Base-by-base conservation (phyloP, 2,113 vertebrate species). In the Emydura subglobosa region DNA sequence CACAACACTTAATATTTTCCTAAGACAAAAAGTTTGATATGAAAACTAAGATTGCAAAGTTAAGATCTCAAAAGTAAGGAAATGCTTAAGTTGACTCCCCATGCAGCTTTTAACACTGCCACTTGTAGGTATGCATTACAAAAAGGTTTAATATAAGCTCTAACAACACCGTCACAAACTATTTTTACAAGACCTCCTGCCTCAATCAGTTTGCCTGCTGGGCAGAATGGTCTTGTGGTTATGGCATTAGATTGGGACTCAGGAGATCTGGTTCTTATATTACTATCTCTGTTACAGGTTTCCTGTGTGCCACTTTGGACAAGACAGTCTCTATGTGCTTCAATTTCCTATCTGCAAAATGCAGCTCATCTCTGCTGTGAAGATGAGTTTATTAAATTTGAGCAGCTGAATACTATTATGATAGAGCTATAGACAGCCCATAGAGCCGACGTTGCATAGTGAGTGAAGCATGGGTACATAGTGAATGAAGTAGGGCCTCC, bases 11-110 rank as follows among this genome's bases (percentile, higher is more conserved):
- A 8, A 6, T 39, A 24, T 42, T n/a, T 39, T 14, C 39, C 16
- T 51, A 51, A 51, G 50, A 83, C 24, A 68, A 81, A 94, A 88
- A n/a, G 5, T 86, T 92, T 91, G 91, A 88, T 91, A 42, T 91
- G 79, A 93, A 85, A 85, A 22, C 80, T 92, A 83, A 91, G 12
- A 10, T 7, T 53, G 79, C 21, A 29, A 74, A 86, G 47, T 87
- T 68, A 78, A 91, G 39, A 61, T 92, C 51, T 5, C 87, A 59
- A 51, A 68, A 19, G 59, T 27, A 78, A 55, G 54, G 79, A 39
- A 54, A 92, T 47, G 74, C 8, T 79, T 53, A 76, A 89, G 72
- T 39, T 86, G 83, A 39, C 14, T 79, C 85, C 85, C 81, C 89
- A 55, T 1, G 4, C 44, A 65, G 76, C 79, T 92, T 92, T 74